Evolutionary conservation across 2,797 vertebrate species (phyloP), one percentile per base, ranked within the genome.

Genomic region (Pipistrellus nathusii): DNA sequence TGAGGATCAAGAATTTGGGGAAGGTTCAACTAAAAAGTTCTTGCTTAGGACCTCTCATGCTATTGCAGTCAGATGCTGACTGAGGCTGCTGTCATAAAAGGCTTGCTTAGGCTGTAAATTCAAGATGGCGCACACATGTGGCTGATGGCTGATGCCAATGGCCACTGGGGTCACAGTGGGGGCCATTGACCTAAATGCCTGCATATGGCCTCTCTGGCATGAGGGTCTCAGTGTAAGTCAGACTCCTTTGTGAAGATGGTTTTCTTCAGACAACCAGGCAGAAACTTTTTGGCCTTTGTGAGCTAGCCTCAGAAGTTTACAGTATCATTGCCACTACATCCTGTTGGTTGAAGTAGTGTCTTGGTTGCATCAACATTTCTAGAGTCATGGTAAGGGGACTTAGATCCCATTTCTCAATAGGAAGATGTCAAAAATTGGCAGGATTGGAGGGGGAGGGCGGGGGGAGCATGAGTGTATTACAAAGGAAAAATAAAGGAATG

Each of bases 51-150:
- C 53, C 5, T 53, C 38, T 48, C 27, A 2, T 4, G 46, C 0
- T 35, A 64, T 15, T 82, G 11, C 8, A 30, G 3, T 83, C n/a
- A 23, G 68, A 73, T 82, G 38, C 71, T 48, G 53, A 7, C 18
- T 38, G 51, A 62, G 10, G 4, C 27, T 77, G 9, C 0, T 11
- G 2, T 48, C 48, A 41, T 12, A 8, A 20, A 86, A 94, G n/a
- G 8, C 4, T 84, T 12, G 7, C 15, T 18, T 20, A 21, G 20
- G 44, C 25, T 72, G 13, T 12, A n/a, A 27, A 23, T 85, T 78
- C 53, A 80, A 48, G 35, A 78, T 2, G 55, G 72, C 0, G 0
- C 10, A 25, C 0, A 0, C 25, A 23, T 6, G 3, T n/a, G 76
- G 30, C 59, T 69, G 30, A 48, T 5, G 6, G 20, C 23, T 9